Base-by-base conservation (phyloP, 2,888 invertebrate genomes). In the Sericinus montela region DNA sequence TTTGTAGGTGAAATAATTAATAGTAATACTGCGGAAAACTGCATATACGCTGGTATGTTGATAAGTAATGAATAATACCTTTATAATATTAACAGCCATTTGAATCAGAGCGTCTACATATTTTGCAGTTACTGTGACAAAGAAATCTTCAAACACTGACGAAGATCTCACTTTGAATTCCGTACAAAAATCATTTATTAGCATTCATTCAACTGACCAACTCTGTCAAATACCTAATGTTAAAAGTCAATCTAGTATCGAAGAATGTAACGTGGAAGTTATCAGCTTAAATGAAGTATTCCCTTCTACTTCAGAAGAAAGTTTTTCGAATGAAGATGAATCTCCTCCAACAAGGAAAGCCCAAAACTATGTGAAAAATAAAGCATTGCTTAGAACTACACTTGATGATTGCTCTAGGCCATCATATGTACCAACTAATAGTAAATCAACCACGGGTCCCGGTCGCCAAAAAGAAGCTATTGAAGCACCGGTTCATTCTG, bases 181-280 rank as follows among this genome's bases (percentile, higher is more conserved):
- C 15, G 78, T 78, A 42, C 86, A 87, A 57, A 85, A 81, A 58
- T 86, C 87, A 1, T 88, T 87, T 58, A 87, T 87, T 59, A 86
- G 86, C 64, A 87, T 88, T 63, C 88, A 88, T 52, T 87, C 87
- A 16, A 88, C 87, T 28, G 88, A 88, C 60, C 84, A 81, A n/a
- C 67, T 82, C 50, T 84, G 81, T 62, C 83, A 83, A 71, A 66
- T 82, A 48, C 65, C 72, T 3, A 80, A 79, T 42, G 58, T 62
- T 8, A 72, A 75, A 30, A 77, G 70, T 48, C 54, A 69, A 1
- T 54, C 65, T 10, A 75, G 70, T 55, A 65, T 79, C 9, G 85
- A 83, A 11, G 84, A 84, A 58, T 86, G 86, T 57, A 86, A 86
- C 63, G 68, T 88, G 9, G 87, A 88, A 69, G 80, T 87, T 6